Base-by-base conservation (phyloP, 1,140 invertebrate species). In the Hycleus cichorii region DNA sequence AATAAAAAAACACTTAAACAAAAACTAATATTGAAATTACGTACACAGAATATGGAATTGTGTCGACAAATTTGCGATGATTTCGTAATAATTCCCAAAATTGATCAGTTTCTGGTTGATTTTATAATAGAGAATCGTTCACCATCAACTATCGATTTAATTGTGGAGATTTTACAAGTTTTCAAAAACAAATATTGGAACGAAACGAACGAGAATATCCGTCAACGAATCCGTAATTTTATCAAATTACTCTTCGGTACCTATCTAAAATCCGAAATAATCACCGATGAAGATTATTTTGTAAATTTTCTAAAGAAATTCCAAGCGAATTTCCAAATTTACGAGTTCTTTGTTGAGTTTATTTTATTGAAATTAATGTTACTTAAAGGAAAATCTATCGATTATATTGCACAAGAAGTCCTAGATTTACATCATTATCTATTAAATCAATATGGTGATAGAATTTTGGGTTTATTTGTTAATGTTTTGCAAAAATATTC, bases 121-220 rank as follows among this genome's bases (percentile, higher is more conserved):
- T 32, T 32, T 32, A 32, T 32, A 32, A 2, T 32, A 5, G 7
- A 32, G 32, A 32, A 32, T 32, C 32, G 4, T 5, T 5, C 32
- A 32, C 3, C 32, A 32, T 5, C 32, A 32, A 7, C 32, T 7
- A 4, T 32, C 0, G 7, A 32, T 32, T 7, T 32, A 32, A 32
- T 32, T 7, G 1, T 4, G 4, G 32, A 32, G 4, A 7, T 32
- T 32, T 32, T 32, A 32, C 7, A 2, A 1, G 18, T 47, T 7
- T 47, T 56, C 1, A 56, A 56, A 26, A 11, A 12, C 5, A 24
- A 11, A 9, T n/a, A 46, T 47, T 47, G 46, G 53, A 39, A 47
- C 38, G 5, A 11, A 12, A 25, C 3, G 10, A 26, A 32, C 10
- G 3, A 39, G 10, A 25, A 48, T 11, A n/a, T 25, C 24, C 8